These are phyloP conservation scores for Ophiothrix spiculata DNA, from an alignment of 35 echinoderm and acorn worm genomes.

Conservation along the genomic window DNA sequence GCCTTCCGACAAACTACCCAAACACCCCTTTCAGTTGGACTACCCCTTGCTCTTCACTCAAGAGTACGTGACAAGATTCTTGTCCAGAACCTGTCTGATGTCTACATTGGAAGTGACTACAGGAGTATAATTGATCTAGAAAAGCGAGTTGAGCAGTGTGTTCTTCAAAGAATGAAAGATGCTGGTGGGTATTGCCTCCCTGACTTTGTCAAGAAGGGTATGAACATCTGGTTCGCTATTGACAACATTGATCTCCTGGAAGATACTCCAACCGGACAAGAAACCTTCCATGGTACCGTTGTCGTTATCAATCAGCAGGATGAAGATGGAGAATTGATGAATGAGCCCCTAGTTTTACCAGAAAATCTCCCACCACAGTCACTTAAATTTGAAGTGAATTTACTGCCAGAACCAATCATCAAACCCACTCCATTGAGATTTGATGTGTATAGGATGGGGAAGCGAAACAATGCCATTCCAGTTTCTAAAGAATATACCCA, in stretches of 20 bases:
- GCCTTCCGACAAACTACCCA: conserved; percentile 18
- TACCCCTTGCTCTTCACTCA: conserved; percentile 47
- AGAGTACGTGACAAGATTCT: conserved; percentile 53
- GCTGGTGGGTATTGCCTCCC: conserved; percentile 34
- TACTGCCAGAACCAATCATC: conserved; percentile 12
- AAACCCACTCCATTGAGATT: conserved; percentile 13
- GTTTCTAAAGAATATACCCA: conserved; percentile 14
- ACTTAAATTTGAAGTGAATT: not conserved
- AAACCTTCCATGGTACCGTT: conserved; percentile 33
- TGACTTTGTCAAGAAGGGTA: conserved; percentile 38
- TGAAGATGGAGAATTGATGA: conserved; percentile 4
- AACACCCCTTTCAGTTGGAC: conserved; percentile 37
- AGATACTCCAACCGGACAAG: conserved; percentile 40
- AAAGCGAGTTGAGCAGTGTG: conserved; percentile 35
- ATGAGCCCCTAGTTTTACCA: conserved; percentile 8
- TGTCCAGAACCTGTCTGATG: conserved; percentile 39
- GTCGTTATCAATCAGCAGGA: not conserved
- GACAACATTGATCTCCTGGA: conserved; percentile 51
- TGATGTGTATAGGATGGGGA: not conserved
- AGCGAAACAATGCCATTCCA: conserved; percentile 13
- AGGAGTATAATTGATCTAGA: conserved; percentile 32
- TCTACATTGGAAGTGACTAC: conserved; percentile 51
- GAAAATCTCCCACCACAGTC: not conserved
- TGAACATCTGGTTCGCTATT: conserved; percentile 36
- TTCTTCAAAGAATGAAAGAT: conserved; percentile 36